Base-by-base conservation (phyloP, 1,140 invertebrate genomes). In the Stenopsyche tienmushanensis region DNA sequence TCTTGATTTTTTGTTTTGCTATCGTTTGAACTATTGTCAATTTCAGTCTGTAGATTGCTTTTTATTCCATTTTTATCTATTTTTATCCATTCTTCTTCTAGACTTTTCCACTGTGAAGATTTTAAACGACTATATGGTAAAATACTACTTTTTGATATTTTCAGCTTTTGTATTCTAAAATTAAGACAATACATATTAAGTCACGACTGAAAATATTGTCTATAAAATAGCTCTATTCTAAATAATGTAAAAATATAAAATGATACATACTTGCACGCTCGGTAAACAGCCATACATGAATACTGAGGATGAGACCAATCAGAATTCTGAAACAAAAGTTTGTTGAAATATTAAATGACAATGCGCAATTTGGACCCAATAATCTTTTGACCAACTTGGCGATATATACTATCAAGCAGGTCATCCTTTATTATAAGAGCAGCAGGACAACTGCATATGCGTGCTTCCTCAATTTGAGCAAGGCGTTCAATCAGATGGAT, bases 271-370 rank as follows among this genome's bases (percentile, higher is more conserved):
- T 72, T 74, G 73, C 74, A 76, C 42, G 73, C 71, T 23, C 73
- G 71, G 63, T 72, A 73, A 3, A 72, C 72, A 23, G 75, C 73
- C 52, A 72, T 73, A 25, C 73, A 71, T 47, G 60, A 62, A 71
- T 73, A 75, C 54, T 76, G 75, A 0, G 75, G 75, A 69, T 76
- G 74, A n/a, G 62, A 47, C 24, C 71, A 55, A 59, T 75, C 72
- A n/a, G 44, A 45, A 15, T 60, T 49, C 66, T 68, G 52, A 44
- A 64, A 60, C 26, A 62, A 3, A 23, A n/a, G n/a, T n/a, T n/a
- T 42, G n/a, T n/a, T n/a, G n/a, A n/a, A n/a, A n/a, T n/a, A n/a
- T n/a, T n/a, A n/a, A 8, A 8, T 42, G 39, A 18, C 8, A 3
- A 58, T 57, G 18, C 5, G 10, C 3, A 13, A 9, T 57, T 13